Conservation (phyloP, 2,113 vertebrate genomes). For the Pionites leucogaster region DNA sequence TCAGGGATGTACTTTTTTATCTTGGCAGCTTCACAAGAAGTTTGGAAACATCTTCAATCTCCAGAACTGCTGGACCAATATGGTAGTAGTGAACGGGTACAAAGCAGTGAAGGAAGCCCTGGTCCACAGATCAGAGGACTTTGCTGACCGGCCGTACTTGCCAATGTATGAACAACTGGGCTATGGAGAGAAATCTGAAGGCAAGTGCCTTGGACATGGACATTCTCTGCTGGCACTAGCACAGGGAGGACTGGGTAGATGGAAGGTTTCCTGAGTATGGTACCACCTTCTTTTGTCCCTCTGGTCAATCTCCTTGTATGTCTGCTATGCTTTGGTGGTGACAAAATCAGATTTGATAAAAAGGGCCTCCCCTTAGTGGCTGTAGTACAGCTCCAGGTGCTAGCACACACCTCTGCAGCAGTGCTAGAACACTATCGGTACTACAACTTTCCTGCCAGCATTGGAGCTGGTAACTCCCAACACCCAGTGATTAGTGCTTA, state of each 20-base stretch:
- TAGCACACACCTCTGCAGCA: not conserved
- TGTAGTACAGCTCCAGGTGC: not conserved
- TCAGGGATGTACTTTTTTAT: not conserved
- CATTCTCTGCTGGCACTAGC: not conserved
- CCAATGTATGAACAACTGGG: not conserved
- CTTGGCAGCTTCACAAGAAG: slow-evolving; percentile 60
- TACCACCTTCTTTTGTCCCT: not conserved
- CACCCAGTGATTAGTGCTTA: not conserved
- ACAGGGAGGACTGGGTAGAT: not conserved
- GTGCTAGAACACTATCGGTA: not conserved
- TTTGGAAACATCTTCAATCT: slow-evolving; percentile 72
- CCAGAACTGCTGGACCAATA: slow-evolving; percentile 53
- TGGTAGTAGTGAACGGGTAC: slow-evolving; percentile 70
- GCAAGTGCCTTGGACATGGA: slow-evolving; percentile 7
- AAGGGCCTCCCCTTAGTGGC: not conserved
- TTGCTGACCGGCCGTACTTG: slow-evolving; percentile 44
- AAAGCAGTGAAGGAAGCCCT: slow-evolving; percentile 64
- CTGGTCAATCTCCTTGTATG: not conserved
- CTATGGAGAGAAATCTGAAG: not conserved
- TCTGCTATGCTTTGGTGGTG: not conserved
- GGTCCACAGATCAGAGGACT: slow-evolving; percentile 57
- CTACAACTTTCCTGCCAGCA: not conserved
- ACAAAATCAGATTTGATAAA: not conserved
- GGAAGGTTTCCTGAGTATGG: not conserved
- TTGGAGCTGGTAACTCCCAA: not conserved